Percentiles rank a stretch among this genome's conserved stretches.
Evolutionary conservation across 2,797 vertebrate genomes (phyloP).

Genomic region (Sciurus carolinensis): DNA sequence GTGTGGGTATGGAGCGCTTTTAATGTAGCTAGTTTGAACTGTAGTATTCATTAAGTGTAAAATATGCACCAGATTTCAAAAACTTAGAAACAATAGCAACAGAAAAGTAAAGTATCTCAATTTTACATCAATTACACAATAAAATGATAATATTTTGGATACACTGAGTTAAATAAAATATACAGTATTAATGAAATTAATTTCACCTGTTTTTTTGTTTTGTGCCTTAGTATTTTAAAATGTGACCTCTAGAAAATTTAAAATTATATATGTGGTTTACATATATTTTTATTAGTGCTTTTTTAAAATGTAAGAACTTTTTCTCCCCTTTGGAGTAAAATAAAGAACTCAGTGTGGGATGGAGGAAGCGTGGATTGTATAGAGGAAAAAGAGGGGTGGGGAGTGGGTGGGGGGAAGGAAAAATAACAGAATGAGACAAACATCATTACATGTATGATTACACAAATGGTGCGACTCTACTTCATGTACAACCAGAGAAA

Average conservation of each 20-base stretch:
- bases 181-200: constrained; percentile 35
- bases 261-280: neutral
- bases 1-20: neutral
- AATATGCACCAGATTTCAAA: neutral
- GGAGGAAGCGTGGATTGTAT: no score
- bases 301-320: constrained; percentile 27
- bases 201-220: neutral
- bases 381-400: no score
- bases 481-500: no score
- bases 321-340: neutral
- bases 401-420: no score
- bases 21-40: neutral
- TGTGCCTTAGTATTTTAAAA: neutral
- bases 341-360: neutral
- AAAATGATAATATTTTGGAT: constrained; percentile 31
- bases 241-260: neutral
- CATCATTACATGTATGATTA: no score
- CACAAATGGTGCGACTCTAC: no score
- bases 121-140: neutral
- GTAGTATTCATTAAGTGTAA: neutral
- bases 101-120: constrained; percentile 30
- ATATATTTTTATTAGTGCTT: constrained; percentile 54
- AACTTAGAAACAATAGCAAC: neutral
- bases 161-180: neutral
- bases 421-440: no score